Base-by-base conservation (phyloP, 2,797 vertebrate species). In the Girardinus metallicus region DNA sequence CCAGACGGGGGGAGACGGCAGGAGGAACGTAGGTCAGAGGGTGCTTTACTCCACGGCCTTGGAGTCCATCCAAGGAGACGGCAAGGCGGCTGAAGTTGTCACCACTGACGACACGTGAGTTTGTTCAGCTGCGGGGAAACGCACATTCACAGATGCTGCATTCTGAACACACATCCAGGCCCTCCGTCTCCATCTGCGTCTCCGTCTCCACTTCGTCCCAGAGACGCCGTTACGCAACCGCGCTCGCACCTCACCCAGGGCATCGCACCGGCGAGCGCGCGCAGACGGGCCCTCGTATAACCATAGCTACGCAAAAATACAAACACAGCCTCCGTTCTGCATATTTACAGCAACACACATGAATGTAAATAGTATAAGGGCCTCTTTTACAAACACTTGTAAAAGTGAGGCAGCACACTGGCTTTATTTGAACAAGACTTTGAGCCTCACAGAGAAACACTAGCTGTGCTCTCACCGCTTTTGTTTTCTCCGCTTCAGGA, bases 31-130 rank as follows among this genome's bases (percentile, higher is more conserved):
- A 55, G 95, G 94, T 68, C 98, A 99, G 93, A 97, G 96, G 81
- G 98, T 99, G 85, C 98, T 99, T 53, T 99, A 99, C 93, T 99
- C 98, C 79, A 99, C 98, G 1, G 98, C 98, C 53, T 96, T 99
- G 97, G 98, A 99, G 92, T 99, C 98, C 74, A 99, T 99, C 94
- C 98, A 99, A 91, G 98, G 98, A 77, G 97, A 97, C 70, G 97
- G 97, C 89, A 98, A 97, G 83, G 94, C 97, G 0, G 97, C 96
- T 0, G 98, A 99, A 36, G 96, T 95, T 0, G 75, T 98, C 78
- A 96, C 95, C 83, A 95, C 96, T 10, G 97, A 98, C 53, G 94
- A 97, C 93, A 99, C 97, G 98, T 99, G 93, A 97, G 98, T 93
- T 26, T 55, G 78, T 78, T 87, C 85, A 75, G 85, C 78, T 62